phyloP scores from a whole-genome alignment of 2,113 vertebrate genomes.

The Hippocampus zosterae region DNA sequence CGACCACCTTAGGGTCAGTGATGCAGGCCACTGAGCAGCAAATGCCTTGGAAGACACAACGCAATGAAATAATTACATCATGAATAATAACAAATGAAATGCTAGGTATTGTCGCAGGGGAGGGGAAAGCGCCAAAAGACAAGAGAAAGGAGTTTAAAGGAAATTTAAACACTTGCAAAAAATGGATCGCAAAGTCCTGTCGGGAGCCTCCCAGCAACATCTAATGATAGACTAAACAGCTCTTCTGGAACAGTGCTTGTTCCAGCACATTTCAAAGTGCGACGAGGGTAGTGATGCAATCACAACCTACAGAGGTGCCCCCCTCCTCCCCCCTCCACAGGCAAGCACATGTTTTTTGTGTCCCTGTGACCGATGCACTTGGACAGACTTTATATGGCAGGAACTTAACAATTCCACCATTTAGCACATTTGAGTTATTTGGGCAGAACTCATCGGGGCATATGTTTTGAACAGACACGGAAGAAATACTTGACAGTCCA shows the following conservation, averaged over 20 bases:
- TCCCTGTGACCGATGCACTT: background rate
- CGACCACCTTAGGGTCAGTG: background rate
- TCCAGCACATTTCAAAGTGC: background rate
- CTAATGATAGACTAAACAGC: background rate
- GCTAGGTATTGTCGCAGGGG: no score
- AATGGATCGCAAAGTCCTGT: background rate
- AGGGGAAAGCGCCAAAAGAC: no score
- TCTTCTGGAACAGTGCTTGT: background rate
- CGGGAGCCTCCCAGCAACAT: background rate
- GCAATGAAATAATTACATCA: conserved; percentile 39
- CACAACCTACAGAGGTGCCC: no score
- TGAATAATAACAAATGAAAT: background rate
- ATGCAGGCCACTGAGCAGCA: background rate
- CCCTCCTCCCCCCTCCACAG: no score
- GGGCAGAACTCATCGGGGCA: background rate
- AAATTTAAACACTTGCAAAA: background rate
- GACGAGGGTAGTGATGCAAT: background rate
- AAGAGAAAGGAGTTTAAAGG: background rate
- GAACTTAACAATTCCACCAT: background rate
- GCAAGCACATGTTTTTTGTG: background rate
- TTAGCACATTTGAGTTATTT: background rate
- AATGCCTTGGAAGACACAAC: background rate
- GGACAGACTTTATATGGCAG: background rate
- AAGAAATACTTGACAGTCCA: conserved; percentile 1
- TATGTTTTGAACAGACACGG: background rate